Conservation (phyloP, 1,140 invertebrate genomes). For the Lordiphosa clarofinis region DNA sequence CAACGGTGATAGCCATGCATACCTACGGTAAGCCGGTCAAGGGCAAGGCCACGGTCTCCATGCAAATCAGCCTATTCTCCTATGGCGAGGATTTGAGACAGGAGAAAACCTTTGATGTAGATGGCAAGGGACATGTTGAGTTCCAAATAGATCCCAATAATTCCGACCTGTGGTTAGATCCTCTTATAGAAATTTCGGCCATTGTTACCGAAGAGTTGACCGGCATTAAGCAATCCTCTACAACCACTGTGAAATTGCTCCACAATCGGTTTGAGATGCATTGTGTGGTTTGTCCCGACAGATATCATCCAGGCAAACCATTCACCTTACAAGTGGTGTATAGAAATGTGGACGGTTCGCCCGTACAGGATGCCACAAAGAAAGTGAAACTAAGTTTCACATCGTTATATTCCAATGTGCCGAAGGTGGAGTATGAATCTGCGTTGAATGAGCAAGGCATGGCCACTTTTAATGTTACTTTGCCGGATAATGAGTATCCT, state of each 20-base stretch:
- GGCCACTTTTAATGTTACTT: slow-evolving; percentile 84
- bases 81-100: slow-evolving; percentile 10
- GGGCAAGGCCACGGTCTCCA: slow-evolving; percentile 86
- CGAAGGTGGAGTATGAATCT: slow-evolving; percentile 1
- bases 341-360: no score
- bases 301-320: slow-evolving; percentile 92
- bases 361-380: slow-evolving; percentile 83
- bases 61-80: no score
- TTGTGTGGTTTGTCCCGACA: slow-evolving; percentile 85
- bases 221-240: slow-evolving; percentile 87
- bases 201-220: slow-evolving; percentile 88
- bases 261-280: slow-evolving; percentile 91
- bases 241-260: slow-evolving; percentile 87
- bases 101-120: slow-evolving; percentile 85
- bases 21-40: slow-evolving; percentile 88
- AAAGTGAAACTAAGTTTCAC: slow-evolving; percentile 73
- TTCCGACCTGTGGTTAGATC: no score
- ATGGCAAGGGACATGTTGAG: slow-evolving; percentile 86
- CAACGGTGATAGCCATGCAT: slow-evolving; percentile 88
- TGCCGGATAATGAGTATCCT: slow-evolving; percentile 19
- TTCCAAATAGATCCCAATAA: slow-evolving; percentile 86
- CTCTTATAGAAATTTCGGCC: slow-evolving; percentile 85
- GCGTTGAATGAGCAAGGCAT: slow-evolving; percentile 84
- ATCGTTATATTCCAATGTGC: no score
- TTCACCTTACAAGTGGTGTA: slow-evolving; percentile 87